Evolutionary conservation across 1,140 invertebrate species (phyloP).

Genomic region (Meloidogyne exigua): DNA sequence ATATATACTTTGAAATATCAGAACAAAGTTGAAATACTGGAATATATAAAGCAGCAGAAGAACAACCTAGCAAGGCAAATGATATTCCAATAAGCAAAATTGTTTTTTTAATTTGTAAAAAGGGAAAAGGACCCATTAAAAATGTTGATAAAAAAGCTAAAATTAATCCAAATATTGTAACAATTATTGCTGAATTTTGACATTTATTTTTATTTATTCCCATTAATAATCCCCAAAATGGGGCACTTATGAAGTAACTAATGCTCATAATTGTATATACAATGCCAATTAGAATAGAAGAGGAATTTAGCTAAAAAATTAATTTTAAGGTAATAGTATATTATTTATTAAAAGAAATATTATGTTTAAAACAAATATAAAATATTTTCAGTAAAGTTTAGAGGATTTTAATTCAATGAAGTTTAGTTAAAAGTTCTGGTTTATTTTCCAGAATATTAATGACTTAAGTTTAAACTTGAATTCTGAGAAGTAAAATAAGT

Average conservation of each 20-base stretch:
- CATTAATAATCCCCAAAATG: slow-evolving; percentile 17
- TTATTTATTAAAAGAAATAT: no score
- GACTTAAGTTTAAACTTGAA: no score
- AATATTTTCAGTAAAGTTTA: no score
- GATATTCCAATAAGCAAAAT: slow-evolving; percentile 10
- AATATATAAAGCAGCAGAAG: slow-evolving; percentile 17
- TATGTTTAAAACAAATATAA: no score
- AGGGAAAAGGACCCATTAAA: slow-evolving; percentile 17
- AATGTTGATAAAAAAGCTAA: slow-evolving; percentile 1
- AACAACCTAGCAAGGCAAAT: slow-evolving; percentile 4
- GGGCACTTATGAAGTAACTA: slow-evolving; percentile 17
- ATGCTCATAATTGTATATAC: slow-evolving; percentile 23
- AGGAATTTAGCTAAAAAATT: slow-evolving; percentile 20
- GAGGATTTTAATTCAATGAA: no score
- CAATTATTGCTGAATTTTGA: slow-evolving; percentile 12
- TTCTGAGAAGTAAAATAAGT: no score
- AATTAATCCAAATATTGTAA: slow-evolving; percentile 12
- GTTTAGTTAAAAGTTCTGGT: no score
- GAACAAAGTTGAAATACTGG: slow-evolving; percentile 16
- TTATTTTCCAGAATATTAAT: no score
- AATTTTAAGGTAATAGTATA: neutral
- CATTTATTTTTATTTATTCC: neutral
- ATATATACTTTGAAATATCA: slow-evolving; percentile 16
- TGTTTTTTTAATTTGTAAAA: slow-evolving; percentile 7
- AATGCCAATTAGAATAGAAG: slow-evolving; percentile 6